Base-by-base conservation (phyloP, 1,140 invertebrate species). In the Medauroidea extradentata region DNA sequence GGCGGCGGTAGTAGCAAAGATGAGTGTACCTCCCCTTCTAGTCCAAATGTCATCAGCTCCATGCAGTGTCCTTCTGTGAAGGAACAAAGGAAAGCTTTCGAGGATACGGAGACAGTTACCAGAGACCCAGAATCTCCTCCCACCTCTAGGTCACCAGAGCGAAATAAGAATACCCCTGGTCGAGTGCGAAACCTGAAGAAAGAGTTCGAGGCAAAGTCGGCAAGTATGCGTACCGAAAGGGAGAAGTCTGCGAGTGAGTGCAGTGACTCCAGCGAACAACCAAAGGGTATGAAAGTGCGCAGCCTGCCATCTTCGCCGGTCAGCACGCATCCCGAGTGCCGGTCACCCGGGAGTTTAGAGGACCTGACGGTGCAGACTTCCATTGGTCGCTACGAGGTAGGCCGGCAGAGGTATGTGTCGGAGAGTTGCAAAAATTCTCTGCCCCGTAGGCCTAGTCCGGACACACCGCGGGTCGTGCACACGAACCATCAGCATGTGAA, bases 131-230 rank as follows among this genome's bases (percentile, higher is more conserved):
- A 52, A 14, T 41, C 11, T 38, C 7, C 38, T 24, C 24, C 29
- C 23, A 2, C 53, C n/a, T 53, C 58, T 3, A 60, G 50, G 42
- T 46, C 39, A 14, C 18, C 53, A 8, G 60, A 57, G 7, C n/a
- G 54, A 50, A 59, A 63, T 24, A 51, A 56, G 24, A 59, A 56
- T 52, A 57, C 49, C 27, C 78, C 80, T 3, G 87, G 87, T 9
- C 84, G 86, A 63, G 90, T 93, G 18, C 85, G 85, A 78, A 90
- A 87, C 76, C 80, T 91, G 55, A 92, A 91, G 73, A 88, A 88
- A 71, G 89, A 91, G 69, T 91, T 93, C 70, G 90, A 93, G 75
- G 88, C 89, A 8, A 90, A 90, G 68, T 86, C 83, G 68, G 41
- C 51, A 25, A 49, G 16, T 49, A 11, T 11, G 29, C 42, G 44